Base-by-base conservation (phyloP, 2,888 invertebrate genomes). In the Cryptophagus acutangulus region DNA sequence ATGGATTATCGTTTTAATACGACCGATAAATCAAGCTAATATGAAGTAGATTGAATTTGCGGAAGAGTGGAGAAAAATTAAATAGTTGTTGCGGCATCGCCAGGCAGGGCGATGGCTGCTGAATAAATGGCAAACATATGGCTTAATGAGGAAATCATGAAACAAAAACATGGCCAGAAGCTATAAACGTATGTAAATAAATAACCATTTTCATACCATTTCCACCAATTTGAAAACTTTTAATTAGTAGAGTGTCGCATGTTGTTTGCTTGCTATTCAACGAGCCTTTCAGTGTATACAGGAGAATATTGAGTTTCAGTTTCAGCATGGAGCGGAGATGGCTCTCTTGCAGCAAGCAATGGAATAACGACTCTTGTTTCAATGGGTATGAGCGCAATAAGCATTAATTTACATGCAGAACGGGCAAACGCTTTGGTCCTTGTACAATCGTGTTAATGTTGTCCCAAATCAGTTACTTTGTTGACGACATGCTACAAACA, bases 351-450 rank as follows among this genome's bases (percentile, higher is more conserved):
- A 5, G 17, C 31, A 9, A 17, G 33, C 31, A 41, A 24, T 16
- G 17, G 41, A 41, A 35, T 41, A 36, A 41, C 41, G 36, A 30
- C 41, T 41, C 41, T 36, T 31, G 33, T 41, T 41, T 41, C 41
- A 41, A 41, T 12, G 36, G 33, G 26, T 17, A 25, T n/a, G n/a
- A 28, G 40, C 36, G 41, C 36, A 36, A 31, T 41, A 31, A 41
- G 41, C 33, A 33, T 41, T 41, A 41, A 41, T 41, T 41, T 41
- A 41, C 41, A 41, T 41, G 33, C 35, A 26, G 41, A 33, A 41
- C 24, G 17, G 41, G 36, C 36, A 33, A 41, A 36, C 28, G 41
- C 36, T 36, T 33, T 36, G 33, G 41, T 16, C 31, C 36, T 41
- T 30, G 36, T 15, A 41, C 36, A 41, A 36, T 41, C 41, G 36